Evolutionary conservation across 1,140 invertebrate genomes (phyloP), one percentile per base, ranked within the genome.

Genomic region (Aethina tumida): DNA sequence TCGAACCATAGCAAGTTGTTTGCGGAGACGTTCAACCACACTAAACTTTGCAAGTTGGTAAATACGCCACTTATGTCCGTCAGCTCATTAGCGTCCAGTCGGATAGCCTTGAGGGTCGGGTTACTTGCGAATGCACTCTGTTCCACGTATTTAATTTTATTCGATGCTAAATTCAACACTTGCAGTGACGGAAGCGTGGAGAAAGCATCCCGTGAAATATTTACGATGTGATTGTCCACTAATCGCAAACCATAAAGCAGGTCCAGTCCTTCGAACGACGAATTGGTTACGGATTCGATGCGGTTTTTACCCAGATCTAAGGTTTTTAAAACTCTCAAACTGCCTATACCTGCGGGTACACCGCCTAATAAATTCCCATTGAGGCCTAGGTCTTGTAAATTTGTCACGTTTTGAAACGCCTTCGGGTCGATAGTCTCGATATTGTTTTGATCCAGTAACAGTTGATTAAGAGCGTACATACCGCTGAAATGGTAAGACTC

Each of bases 261-360:
- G 26, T 73, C 68, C 5, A 82, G 58, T 16, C 75, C 75, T 44
- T 69, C 66, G 59, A 80, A 79, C 58, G 70, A 74, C 36, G 70
- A 63, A 43, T 71, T 69, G 37, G 64, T 69, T 35, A 75, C 62
- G 31, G 71, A 60, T 50, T 67, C 67, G 51, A 87, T 81, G 53
- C 70, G 71, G 59, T 89, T 89, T 52, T 82, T 81, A 7, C 81
- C 81, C 25, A 88, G 67, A 65, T 88, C 83, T 28, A 89, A 65
- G 5, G 77, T 82, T 57, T 78, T 79, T 13, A 90, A 62, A 33
- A 73, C 72, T n/a, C 63, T 56, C 12, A 89, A 62, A 52, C 74
- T 71, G 29, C 70, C 69, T 8, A 87, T 68, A 10, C 81, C 80
- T 33, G 64, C 60, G 6, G 88, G 87, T 12, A 95, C 70, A 39